phyloP scores from a whole-genome alignment of 2,113 vertebrate genomes.

The Chaenogobius annularis region DNA sequence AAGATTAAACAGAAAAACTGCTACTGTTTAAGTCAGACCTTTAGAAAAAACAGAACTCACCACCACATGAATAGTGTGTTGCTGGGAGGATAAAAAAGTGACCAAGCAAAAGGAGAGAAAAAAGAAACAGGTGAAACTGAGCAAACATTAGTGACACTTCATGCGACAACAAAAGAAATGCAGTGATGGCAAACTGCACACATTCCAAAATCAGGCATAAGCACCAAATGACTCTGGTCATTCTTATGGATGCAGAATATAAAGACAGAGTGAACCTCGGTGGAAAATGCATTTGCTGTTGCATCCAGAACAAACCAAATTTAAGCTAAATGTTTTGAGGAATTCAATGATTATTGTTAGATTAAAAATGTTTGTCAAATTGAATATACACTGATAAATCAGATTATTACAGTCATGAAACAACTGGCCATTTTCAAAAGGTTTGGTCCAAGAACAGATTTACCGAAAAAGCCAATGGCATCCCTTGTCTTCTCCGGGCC shows the following conservation, averaged over 20 bases:
- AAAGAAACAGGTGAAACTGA: slow-evolving; percentile 71
- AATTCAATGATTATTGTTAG: not conserved
- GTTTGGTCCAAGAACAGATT: not conserved
- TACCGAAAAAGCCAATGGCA: slow-evolving; percentile 97
- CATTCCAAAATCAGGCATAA: not conserved
- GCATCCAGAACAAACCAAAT: not conserved
- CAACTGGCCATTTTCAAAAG: not conserved
- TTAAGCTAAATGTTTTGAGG: not conserved
- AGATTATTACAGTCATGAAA: not conserved
- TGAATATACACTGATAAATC: not conserved
- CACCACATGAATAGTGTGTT: slow-evolving; percentile 99
- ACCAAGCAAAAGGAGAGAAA: slow-evolving; percentile 84
- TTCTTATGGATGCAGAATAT: slow-evolving; percentile 14
- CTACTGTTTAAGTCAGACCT: slow-evolving; percentile 44
- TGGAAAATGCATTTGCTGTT: not conserved
- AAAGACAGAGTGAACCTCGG: not conserved
- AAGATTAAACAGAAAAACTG: slow-evolving; percentile 34
- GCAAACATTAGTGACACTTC: slow-evolving; percentile 58
- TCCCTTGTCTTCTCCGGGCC: slow-evolving; percentile 90
- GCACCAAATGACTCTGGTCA: slow-evolving; percentile 7
- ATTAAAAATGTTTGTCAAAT: not conserved
- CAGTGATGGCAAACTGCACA: slow-evolving; percentile 38
- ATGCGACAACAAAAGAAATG: slow-evolving; percentile 62
- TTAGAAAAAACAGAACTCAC: slow-evolving; percentile 87
- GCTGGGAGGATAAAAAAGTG: slow-evolving; percentile 86